Base-by-base conservation (phyloP, 1,140 invertebrate genomes). In the Conus betulinus region DNA sequence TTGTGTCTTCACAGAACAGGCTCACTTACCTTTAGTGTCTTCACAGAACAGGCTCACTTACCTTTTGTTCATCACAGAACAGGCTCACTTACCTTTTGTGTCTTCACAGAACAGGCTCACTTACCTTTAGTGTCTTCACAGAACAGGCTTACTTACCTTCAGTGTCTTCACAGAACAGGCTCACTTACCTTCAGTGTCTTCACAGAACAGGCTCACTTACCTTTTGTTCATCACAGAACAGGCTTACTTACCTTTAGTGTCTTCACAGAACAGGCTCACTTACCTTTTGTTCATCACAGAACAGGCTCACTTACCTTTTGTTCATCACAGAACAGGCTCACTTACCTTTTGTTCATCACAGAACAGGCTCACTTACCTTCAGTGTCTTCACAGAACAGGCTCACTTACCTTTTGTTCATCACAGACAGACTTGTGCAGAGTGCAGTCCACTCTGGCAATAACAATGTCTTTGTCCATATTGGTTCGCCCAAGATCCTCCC, bases 401-500 rank as follows among this genome's bases (percentile, higher is more conserved):
- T 15, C 0, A 81, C 79, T 53, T 81, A 81, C n/a, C 76, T 23
- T 11, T 71, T 88, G 88, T 15, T 76, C 27, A 71, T 88, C 3
- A 57, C 67, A 78, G 83, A 83, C 76, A 63, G 88, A 78, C 57
- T 81, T 57, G 71, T 51, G 81, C 60, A 27, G 27, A n/a, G 79
- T 74, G 25, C 52, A 71, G 81, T 63, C 52, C 90, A 93, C 92
- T 89, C 91, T 91, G 53, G 92, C 90, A 23, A 93, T 90, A 39
- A 91, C 89, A 8, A 96, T 98, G 92, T 98, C 91, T 97, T 95
- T 96, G 27, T 98, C 98, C 95, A 98, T 98, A 5, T 99, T 96
- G 94, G 99, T 97, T 53, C 97, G 97, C 52, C 99, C 99, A 52
- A 99, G 98, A 93, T 97, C 97, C 53, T 97, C 97, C 98, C 98